phyloP scores from a whole-genome alignment of 1,140 invertebrate genomes.

The Sinonovacula constricta region DNA sequence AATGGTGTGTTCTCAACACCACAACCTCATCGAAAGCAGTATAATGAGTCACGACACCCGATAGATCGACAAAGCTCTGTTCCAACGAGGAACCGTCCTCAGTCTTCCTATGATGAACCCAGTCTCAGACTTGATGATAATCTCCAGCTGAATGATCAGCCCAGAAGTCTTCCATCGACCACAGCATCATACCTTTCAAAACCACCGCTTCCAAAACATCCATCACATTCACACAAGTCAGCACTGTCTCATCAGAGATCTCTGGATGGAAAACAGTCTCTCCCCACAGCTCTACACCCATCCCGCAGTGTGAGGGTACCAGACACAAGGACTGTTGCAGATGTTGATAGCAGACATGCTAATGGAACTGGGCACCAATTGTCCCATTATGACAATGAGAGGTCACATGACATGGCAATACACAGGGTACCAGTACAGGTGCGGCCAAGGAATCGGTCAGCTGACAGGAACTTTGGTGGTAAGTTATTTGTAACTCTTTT shows the following conservation, averaged over 20 bases:
- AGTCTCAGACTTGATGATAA: conserved; percentile 22
- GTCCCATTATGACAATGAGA: background rate
- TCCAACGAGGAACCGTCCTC: conserved; percentile 1
- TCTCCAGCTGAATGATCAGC: conserved; percentile 20
- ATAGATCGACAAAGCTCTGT: conserved; percentile 31
- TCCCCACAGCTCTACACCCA: too few species aligned
- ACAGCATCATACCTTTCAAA: conserved; percentile 30
- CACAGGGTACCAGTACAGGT: background rate
- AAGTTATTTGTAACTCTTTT: too few species aligned
- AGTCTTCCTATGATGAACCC: background rate
- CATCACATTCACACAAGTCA: too few species aligned
- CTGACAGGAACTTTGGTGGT: too few species aligned
- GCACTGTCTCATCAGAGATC: too few species aligned
- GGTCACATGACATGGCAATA: conserved; percentile 1
- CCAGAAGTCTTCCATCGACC: conserved; percentile 26
- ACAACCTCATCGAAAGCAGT: conserved; percentile 55
- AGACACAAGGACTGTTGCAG: too few species aligned
- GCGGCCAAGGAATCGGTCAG: conserved; percentile 35
- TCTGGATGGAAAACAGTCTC: too few species aligned
- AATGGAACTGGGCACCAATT: conserved; percentile 3
- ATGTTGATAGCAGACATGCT: too few species aligned
- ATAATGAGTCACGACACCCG: conserved; percentile 16
- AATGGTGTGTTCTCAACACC: conserved; percentile 47
- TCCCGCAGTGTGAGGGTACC: too few species aligned
- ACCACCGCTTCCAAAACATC: conserved; percentile 39